Conservation (phyloP, 2,113 vertebrate species). For the Nansenia antarctica region DNA sequence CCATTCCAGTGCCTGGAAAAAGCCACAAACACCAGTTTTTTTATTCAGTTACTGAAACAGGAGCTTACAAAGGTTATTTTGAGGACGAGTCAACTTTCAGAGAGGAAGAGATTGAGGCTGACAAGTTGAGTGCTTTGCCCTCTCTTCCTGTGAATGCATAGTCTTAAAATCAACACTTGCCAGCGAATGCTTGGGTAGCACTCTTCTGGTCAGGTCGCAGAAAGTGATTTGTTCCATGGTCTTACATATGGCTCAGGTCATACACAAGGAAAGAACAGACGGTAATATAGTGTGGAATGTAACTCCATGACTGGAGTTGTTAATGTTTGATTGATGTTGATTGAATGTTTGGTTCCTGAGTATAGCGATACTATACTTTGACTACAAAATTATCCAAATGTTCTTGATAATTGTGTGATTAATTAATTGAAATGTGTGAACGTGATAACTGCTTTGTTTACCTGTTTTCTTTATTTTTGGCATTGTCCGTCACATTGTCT, state of each 20-base stretch:
- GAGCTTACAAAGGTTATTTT: conserved; percentile 41
- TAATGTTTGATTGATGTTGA: too few species aligned
- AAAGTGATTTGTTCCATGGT: background rate
- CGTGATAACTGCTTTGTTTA: too few species aligned
- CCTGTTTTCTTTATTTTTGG: too few species aligned
- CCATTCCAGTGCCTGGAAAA: background rate
- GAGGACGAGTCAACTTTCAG: conserved; percentile 50
- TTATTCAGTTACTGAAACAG: background rate
- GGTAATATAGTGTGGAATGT: too few species aligned
- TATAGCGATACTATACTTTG: too few species aligned
- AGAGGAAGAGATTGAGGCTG: conserved; percentile 48
- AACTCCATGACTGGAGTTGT: too few species aligned
- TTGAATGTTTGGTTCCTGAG: too few species aligned
- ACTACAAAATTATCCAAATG: too few species aligned
- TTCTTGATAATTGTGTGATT: too few species aligned
- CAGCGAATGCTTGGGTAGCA: background rate
- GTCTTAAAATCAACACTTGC: conserved; percentile 30
- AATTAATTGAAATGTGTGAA: too few species aligned
- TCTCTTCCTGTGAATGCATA: conserved; percentile 49
- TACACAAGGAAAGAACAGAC: background rate
- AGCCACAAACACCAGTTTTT: background rate
- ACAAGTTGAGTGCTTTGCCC: conserved; percentile 61
- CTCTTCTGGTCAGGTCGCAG: background rate
- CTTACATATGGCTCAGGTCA: background rate
- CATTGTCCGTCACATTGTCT: too few species aligned